Conservation (phyloP, 2,888 invertebrate genomes). For the Cryptophagus acutangulus region DNA sequence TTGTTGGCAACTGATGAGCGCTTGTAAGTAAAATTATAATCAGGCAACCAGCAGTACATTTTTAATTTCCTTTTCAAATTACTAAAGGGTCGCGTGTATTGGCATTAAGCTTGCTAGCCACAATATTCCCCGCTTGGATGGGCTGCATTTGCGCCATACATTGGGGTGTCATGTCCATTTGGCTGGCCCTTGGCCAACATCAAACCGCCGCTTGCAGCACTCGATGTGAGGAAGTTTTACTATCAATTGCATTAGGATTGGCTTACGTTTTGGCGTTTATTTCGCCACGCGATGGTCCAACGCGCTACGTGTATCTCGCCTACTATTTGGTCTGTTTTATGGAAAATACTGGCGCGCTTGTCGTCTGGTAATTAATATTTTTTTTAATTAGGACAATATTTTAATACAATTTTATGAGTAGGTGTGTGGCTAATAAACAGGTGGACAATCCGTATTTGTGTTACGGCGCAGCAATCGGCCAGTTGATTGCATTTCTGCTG, state of each 20-base stretch:
- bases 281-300: slow-evolving; percentile 57
- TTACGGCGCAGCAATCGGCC: slow-evolving; percentile 46
- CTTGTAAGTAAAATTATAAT: too few relatives aligned
- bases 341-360: slow-evolving; percentile 49
- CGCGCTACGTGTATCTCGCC: slow-evolving; percentile 50
- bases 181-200: slow-evolving; percentile 51
- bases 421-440: slow-evolving; percentile 48
- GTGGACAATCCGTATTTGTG: slow-evolving; percentile 43
- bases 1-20: slow-evolving; percentile 56
- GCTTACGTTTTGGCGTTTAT: slow-evolving; percentile 59
- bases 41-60: too few relatives aligned
- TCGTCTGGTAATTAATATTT: slow-evolving; percentile 45
- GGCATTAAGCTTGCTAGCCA: slow-evolving; percentile 54
- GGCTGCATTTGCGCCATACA: slow-evolving; percentile 50
- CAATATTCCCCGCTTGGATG: slow-evolving; percentile 51
- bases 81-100: slow-evolving; percentile 52
- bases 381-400: neutral
- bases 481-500: slow-evolving; percentile 44
- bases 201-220: slow-evolving; percentile 48
- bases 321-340: slow-evolving; percentile 50
- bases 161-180: slow-evolving; percentile 55
- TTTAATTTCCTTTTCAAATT: too few relatives aligned
- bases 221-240: slow-evolving; percentile 46
- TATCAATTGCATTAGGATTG: slow-evolving; percentile 54
- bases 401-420: slow-evolving; percentile 23